Percentiles rank a stretch among this genome's conserved stretches.
These are phyloP conservation scores for Onychorhynchus coronatus DNA, from an alignment of 2,113 vertebrate genomes.

Conservation along the genomic window DNA sequence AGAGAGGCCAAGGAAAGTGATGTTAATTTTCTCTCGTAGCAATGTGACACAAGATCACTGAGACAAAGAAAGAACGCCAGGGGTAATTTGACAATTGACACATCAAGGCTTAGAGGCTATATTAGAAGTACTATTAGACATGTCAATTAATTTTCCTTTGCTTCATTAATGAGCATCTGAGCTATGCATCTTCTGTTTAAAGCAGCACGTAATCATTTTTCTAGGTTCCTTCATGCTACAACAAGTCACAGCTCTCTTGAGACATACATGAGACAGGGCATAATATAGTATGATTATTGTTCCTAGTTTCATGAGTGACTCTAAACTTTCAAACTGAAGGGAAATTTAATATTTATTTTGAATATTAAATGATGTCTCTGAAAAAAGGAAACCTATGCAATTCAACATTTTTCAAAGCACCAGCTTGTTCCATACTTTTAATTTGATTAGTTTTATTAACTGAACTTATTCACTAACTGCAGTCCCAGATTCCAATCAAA, in stretches of 20 bases:
- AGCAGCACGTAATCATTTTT: conserved; percentile 46
- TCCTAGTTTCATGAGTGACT: conserved; percentile 31
- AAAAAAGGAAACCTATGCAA: background rate
- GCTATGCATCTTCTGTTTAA: conserved; percentile 33
- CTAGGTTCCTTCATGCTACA: conserved; percentile 32
- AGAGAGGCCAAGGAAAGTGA: background rate
- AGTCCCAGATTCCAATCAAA: background rate
- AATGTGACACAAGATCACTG: background rate
- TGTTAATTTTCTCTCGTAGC: background rate
- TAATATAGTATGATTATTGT: conserved; percentile 12
- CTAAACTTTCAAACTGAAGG: conserved; percentile 11
- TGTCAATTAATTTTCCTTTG: conserved; percentile 59
- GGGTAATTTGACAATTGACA: conserved; percentile 45
- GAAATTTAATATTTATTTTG: conserved; percentile 29
- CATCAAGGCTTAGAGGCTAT: conserved; percentile 40
- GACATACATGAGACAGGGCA: background rate
- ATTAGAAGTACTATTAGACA: conserved; percentile 46
- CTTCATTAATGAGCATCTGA: conserved; percentile 50
- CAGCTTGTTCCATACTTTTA: background rate
- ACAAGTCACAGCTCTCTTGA: conserved; percentile 25
- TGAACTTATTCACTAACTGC: background rate
- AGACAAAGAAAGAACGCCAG: background rate
- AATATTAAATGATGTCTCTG: background rate
- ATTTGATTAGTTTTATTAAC: background rate
- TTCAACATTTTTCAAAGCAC: background rate